Evolutionary conservation across 2,888 invertebrate species (phyloP).

Genomic region (Hylaea fasciaria): DNA sequence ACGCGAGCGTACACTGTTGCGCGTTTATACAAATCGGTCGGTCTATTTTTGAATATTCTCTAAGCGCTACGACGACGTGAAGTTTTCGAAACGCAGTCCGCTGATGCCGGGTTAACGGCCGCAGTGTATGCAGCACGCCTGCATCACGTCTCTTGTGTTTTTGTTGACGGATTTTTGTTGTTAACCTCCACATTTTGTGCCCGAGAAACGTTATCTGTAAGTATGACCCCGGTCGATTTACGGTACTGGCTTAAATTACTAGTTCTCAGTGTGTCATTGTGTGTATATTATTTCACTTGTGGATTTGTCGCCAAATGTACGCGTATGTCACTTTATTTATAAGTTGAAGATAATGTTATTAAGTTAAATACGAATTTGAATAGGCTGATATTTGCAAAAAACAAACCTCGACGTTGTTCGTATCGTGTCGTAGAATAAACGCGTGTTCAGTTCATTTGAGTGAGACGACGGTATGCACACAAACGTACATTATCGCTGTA

Average conservation of each 20-base stretch:
- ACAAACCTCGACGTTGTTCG: conserved; percentile 49
- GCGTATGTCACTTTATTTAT: conserved; percentile 9
- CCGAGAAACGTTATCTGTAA: conserved; percentile 80
- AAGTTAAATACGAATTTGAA: conserved; percentile 37
- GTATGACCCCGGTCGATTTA: conserved; percentile 82
- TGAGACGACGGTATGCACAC: conserved; percentile 45
- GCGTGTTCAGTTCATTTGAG: conserved; percentile 49
- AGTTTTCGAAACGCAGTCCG: conserved; percentile 83
- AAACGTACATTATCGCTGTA: conserved; percentile 45
- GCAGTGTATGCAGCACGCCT: conserved; percentile 77
- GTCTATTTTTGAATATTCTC: conserved; percentile 84
- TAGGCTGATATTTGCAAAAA: conserved; percentile 42
- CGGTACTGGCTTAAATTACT: conserved; percentile 64
- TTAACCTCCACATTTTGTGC: conserved; percentile 71
- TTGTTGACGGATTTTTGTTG: conserved; percentile 83
- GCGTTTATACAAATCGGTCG: conserved; percentile 70
- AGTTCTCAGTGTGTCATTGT: conserved; percentile 39
- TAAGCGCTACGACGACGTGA: conserved; percentile 78
- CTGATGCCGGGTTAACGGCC: conserved; percentile 81
- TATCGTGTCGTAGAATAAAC: conserved; percentile 51
- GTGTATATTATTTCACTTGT: conserved; percentile 5
- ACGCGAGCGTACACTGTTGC: conserved; percentile 63
- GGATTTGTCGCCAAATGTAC: conserved; percentile 4
- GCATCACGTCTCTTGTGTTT: conserved; percentile 80
- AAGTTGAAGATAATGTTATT: conserved; percentile 15